Base-by-base conservation (phyloP, 2,797 vertebrate genomes). In the Diplodus puntazzo region DNA sequence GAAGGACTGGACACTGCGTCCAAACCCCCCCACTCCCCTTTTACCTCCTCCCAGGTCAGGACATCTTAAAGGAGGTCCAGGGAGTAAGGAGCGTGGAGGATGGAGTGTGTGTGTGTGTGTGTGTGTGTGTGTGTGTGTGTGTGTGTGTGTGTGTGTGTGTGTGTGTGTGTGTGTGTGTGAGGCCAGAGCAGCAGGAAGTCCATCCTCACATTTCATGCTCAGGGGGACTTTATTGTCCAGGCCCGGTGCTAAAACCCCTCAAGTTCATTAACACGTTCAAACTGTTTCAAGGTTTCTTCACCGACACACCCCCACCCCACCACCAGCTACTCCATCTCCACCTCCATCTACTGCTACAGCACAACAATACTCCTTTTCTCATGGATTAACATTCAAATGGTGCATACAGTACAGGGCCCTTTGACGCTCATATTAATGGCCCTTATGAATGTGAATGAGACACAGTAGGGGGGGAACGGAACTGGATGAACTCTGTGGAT, bases 261-360 rank as follows among this genome's bases (percentile, higher is more conserved):
- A 83, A 86, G 87, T 88, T 90, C 87, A 88, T 90, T 85, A 90
- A 81, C 78, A 73, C 87, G 42, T 86, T 86, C 25, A 72, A 83
- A 81, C 72, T 72, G 69, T 66, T 81, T 64, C 69, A 72, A 67
- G 54, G 64, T 73, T 67, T 75, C 60, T 69, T 42, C 57, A 49
- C 30, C 20, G 46, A 18, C 30, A 49, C 39, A 8, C 55, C 45
- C 34, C 13, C 25, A 34, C 27, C 21, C 54, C 63, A 43, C 62
- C 34, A 48, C 49, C 60, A 50, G 60, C 50, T 34, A 34, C 34
- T 9, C 39, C 75, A 10, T 64, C 18, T 12, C 53, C 1, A 14
- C 39, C 4, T 43, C 23, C 46, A 65, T 63, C 72, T 46, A 39
- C 59, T 25, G 16, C 81, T 30, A 67, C 52, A 77, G 25, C 68